Evolutionary conservation across 2,888 invertebrate species (phyloP).

Genomic region (Eueremaeus valkanovi): DNA sequence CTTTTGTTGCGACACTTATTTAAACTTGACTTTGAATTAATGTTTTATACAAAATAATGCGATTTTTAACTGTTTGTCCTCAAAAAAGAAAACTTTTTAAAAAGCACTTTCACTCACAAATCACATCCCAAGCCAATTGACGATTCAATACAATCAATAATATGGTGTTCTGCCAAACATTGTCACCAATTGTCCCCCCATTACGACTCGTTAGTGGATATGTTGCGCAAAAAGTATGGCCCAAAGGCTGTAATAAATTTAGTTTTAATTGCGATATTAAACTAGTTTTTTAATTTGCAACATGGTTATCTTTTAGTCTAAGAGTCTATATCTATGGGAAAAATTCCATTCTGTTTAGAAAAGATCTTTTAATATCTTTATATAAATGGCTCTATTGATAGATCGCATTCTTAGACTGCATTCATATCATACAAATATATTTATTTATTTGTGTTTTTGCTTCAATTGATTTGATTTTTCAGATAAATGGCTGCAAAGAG

Average conservation of each 20-base stretch:
- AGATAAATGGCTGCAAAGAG: background rate
- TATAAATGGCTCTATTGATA: slow-evolving; percentile 30
- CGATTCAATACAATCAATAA: background rate
- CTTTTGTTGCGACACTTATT: slow-evolving; percentile 17
- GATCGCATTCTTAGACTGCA: background rate
- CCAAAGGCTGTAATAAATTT: slow-evolving; percentile 14
- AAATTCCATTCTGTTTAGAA: slow-evolving; percentile 14
- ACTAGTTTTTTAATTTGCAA: slow-evolving; percentile 14
- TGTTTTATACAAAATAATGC: background rate
- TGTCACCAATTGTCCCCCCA: background rate
- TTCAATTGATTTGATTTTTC: background rate
- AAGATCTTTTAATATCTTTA: slow-evolving; percentile 14
- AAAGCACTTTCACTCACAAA: background rate
- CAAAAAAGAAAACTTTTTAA: background rate
- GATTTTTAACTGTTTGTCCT: background rate
- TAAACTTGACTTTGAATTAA: background rate
- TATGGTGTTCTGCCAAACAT: too few species aligned
- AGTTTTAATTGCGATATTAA: slow-evolving; percentile 32
- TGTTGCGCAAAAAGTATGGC: background rate
- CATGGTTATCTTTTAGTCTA: background rate
- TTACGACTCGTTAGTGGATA: background rate
- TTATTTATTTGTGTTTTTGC: background rate
- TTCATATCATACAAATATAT: background rate
- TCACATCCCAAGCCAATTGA: too few species aligned
- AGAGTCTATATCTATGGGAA: background rate